Percentiles rank a stretch among this genome's conserved stretches.
These are phyloP conservation scores for Rousettus leschenaultii DNA, from an alignment of 2,113 vertebrate genomes.

Conservation along the genomic window DNA sequence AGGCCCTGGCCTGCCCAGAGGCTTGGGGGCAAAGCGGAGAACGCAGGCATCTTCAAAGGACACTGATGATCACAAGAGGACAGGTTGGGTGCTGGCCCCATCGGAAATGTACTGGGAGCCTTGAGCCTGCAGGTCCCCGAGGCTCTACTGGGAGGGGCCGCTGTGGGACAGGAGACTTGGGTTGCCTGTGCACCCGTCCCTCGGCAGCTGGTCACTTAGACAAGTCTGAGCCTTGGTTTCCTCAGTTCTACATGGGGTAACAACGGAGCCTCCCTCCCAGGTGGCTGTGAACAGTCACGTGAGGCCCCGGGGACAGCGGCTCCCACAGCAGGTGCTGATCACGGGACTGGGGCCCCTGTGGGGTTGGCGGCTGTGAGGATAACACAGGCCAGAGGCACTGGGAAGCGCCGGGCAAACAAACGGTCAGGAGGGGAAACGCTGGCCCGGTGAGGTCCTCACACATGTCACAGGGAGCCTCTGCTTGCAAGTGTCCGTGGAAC, in stretches of 20 bases:
- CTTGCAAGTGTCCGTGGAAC: neutral
- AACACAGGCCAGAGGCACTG: neutral
- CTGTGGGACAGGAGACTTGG: neutral
- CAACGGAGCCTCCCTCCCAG: neutral
- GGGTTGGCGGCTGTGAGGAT: neutral
- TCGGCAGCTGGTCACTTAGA: neutral
- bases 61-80: neutral
- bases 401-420: fast-evolving
- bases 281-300: fast-evolving
- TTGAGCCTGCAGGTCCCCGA: fast-evolving
- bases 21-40: neutral
- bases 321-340: too few relatives aligned
- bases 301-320: neutral
- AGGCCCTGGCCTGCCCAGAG: neutral
- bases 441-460: neutral
- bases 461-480: neutral
- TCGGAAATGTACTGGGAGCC: fast-evolving
- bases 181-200: neutral
- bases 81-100: fast-evolving
- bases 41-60: neutral
- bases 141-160: neutral
- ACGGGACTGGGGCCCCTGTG: fast-evolving
- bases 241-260: neutral
- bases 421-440: fast-evolving
- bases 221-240: neutral